phyloP scores from a whole-genome alignment of 2,113 vertebrate genomes.

The Irena cyanogastra region DNA sequence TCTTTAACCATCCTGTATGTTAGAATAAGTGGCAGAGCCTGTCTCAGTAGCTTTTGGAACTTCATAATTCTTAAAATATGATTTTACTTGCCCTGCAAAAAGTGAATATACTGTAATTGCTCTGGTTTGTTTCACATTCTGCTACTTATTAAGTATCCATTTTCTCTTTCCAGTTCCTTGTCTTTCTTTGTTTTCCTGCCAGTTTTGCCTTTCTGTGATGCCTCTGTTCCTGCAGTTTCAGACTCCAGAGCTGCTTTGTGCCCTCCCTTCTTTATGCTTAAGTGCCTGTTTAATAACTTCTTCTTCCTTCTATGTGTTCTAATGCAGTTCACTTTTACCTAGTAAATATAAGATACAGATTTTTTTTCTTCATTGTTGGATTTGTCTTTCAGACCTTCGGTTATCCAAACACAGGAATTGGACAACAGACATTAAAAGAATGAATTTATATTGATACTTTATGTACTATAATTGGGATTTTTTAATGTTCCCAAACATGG shows the following conservation, averaged over 20 bases:
- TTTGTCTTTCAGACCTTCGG: background rate
- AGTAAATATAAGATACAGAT: background rate
- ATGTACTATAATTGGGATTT: background rate
- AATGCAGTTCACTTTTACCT: background rate
- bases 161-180: background rate
- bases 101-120: background rate
- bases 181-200: background rate
- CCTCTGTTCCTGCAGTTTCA: background rate
- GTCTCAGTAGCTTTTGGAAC: background rate
- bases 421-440: background rate
- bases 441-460: background rate
- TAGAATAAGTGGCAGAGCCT: background rate
- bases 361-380: background rate
- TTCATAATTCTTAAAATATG: background rate
- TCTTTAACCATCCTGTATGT: background rate
- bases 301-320: background rate
- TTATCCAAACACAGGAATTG: background rate
- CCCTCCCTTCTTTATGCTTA: background rate
- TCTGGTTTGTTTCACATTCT: background rate
- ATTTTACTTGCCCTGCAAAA: background rate
- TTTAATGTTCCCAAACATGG: background rate
- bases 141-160: background rate
- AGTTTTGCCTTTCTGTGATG: background rate
- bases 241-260: background rate
- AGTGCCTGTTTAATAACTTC: background rate